Conservation (phyloP, 2,888 invertebrate genomes). For the Lithophane socia region DNA sequence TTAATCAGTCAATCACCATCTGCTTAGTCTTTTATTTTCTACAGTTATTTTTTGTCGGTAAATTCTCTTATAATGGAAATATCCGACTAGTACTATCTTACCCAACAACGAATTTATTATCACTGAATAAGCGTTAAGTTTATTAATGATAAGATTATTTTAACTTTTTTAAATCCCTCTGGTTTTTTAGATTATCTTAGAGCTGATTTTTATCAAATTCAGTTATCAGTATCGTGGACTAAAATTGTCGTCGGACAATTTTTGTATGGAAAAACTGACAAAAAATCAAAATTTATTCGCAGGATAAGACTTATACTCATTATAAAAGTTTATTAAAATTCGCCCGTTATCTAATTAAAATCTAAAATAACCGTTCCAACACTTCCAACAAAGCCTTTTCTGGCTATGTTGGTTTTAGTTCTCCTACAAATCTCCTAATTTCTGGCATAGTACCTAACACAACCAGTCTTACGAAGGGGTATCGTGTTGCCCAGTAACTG, state of each 20-base stretch:
- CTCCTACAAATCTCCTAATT: not conserved
- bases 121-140: not conserved
- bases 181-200: not conserved
- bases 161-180: not conserved
- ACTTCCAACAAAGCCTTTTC: not conserved
- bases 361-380: not conserved
- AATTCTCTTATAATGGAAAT: not conserved
- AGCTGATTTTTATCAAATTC: no score
- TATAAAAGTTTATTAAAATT: no score
- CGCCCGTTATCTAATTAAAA: not conserved
- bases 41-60: not conserved
- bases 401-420: not conserved
- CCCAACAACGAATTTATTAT: slow-evolving; percentile 7
- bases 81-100: not conserved
- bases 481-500: not conserved
- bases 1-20: not conserved
- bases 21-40: not conserved
- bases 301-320: no score
- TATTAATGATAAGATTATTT: not conserved
- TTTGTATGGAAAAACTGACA: no score
- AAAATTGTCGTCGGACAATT: no score
- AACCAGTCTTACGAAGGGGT: not conserved
- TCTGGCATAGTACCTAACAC: not conserved
- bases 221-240: no score
- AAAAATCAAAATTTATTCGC: no score